Conservation (phyloP, 2,888 invertebrate species). For the Chydorus sphaericus region DNA sequence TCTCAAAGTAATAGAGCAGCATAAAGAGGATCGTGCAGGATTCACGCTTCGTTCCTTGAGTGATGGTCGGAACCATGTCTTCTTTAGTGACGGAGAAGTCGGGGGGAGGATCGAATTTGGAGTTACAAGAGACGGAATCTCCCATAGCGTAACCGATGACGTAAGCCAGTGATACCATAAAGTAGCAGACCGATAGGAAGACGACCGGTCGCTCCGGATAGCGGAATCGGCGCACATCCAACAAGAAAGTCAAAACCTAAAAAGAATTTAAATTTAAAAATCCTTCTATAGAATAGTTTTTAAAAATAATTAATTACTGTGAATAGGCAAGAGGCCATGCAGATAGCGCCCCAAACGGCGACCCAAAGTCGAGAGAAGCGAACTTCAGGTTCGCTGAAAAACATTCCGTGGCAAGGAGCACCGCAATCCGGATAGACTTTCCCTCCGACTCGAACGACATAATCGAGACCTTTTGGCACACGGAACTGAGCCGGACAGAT, state of each 20-base stretch:
- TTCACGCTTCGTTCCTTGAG: slow-evolving; percentile 41
- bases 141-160: slow-evolving; percentile 61
- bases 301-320: slow-evolving; percentile 34
- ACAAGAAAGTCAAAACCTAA: slow-evolving; percentile 65
- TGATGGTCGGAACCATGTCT: slow-evolving; percentile 65
- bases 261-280: not conserved
- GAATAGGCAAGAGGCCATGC: slow-evolving; percentile 79
- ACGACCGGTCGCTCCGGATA: slow-evolving; percentile 97
- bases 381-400: slow-evolving; percentile 67
- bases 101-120: slow-evolving; percentile 56
- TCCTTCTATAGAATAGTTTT: not conserved
- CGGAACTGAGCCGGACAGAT: slow-evolving; percentile 75
- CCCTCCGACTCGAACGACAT: slow-evolving; percentile 48
- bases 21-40: slow-evolving; percentile 85
- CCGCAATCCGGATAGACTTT: slow-evolving; percentile 46
- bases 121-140: slow-evolving; percentile 66
- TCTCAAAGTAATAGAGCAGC: slow-evolving; percentile 88
- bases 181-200: slow-evolving; percentile 87
- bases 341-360: slow-evolving; percentile 80
- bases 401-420: slow-evolving; percentile 83
- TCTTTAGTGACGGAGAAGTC: slow-evolving; percentile 43
- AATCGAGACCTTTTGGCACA: slow-evolving; percentile 61
- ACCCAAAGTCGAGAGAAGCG: slow-evolving; percentile 81
- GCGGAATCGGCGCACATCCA: slow-evolving; percentile 86
- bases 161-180: slow-evolving; percentile 86